These are phyloP conservation scores for Diprion similis DNA, from an alignment of 1,140 invertebrate species.

Conservation along the genomic window DNA sequence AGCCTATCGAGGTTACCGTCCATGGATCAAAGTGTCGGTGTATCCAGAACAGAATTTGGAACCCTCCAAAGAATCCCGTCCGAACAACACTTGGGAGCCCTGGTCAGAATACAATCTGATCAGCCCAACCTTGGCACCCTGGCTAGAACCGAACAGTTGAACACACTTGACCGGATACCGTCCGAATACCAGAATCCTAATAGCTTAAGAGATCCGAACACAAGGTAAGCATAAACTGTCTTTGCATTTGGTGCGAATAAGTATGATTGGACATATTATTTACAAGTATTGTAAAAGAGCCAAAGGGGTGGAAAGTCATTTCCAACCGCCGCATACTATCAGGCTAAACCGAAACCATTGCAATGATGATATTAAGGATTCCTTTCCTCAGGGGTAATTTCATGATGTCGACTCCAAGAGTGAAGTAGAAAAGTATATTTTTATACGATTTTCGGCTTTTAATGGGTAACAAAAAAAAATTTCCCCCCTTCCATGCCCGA, in stretches of 20 bases:
- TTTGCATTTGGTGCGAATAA: slow-evolving; percentile 39
- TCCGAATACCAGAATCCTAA: slow-evolving; percentile 57
- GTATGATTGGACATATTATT: background rate
- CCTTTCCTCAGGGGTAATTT: too few relatives aligned
- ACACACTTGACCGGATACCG: slow-evolving; percentile 44
- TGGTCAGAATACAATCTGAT: slow-evolving; percentile 31
- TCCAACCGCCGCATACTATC: too few relatives aligned
- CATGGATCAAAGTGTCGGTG: slow-evolving; percentile 37
- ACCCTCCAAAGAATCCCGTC: slow-evolving; percentile 57
- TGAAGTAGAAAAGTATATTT: too few relatives aligned
- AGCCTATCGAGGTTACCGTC: slow-evolving; percentile 54
- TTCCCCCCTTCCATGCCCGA: too few relatives aligned
- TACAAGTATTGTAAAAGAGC: too few relatives aligned
- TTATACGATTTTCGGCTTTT: too few relatives aligned
- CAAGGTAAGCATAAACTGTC: slow-evolving; percentile 61
- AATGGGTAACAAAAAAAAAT: too few relatives aligned
- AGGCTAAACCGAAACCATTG: too few relatives aligned
- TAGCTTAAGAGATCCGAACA: slow-evolving; percentile 48
- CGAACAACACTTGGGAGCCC: slow-evolving; percentile 41
- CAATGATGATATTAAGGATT: too few relatives aligned
- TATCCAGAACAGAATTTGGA: slow-evolving; percentile 35
- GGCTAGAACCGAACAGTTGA: slow-evolving; percentile 42
- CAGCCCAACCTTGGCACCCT: slow-evolving; percentile 30
- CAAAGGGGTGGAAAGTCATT: too few relatives aligned
- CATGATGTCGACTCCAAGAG: too few relatives aligned